Base-by-base conservation (phyloP, 2,113 vertebrate species). In the Litocranius walleri region DNA sequence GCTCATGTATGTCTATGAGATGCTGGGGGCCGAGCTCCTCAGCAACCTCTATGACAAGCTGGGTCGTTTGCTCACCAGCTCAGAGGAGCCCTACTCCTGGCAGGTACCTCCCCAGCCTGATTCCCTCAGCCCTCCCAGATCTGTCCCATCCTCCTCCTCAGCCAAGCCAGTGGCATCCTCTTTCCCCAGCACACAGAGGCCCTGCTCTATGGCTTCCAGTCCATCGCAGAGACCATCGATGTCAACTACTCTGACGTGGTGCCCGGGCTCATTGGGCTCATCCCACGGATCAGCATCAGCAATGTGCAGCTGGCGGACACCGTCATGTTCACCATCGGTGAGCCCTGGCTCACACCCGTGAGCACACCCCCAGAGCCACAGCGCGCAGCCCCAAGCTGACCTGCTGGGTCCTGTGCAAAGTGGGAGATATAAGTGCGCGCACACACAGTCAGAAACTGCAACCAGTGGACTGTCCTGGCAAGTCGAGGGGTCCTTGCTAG, bases 271-370 rank as follows among this genome's bases (percentile, higher is more conserved):
- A 99, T 99, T 4, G 99, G 99, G 81, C 99, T 99, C 97, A 99
- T 99, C 97, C 99, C 99, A 43, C 99, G 99, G 90, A 99, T 99
- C 98, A 99, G 98, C 99, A 99, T 99, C 99, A 99, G 99, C 99
- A 99, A 99, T 0, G 99, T 99, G 96, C 99, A 99, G 97, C 99
- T 99, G 48, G 99, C 99, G 0, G 99, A 99, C 98, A 99, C 99
- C 0, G 99, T 99, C 98, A 99, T 99, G 99, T 99, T 99, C 98
- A 99, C 99, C n/a, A 99, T 99, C 1, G 99, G 99, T 99, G 98
- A 99, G 99, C 33, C 67, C 33, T 92, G 48, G n/a, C 52, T 16
- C 61, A 59, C 8, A 78, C 62, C 71, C 62, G 19, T 23, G 59
- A 96, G 50, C 83, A 84, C 13, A 40, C 89, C 81, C 56, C 78